A percentile compares a stretch with the other conserved stretches of the same genome.
Conservation (phyloP, 2,888 invertebrate genomes). For the Falcaria lacertinaria region DNA sequence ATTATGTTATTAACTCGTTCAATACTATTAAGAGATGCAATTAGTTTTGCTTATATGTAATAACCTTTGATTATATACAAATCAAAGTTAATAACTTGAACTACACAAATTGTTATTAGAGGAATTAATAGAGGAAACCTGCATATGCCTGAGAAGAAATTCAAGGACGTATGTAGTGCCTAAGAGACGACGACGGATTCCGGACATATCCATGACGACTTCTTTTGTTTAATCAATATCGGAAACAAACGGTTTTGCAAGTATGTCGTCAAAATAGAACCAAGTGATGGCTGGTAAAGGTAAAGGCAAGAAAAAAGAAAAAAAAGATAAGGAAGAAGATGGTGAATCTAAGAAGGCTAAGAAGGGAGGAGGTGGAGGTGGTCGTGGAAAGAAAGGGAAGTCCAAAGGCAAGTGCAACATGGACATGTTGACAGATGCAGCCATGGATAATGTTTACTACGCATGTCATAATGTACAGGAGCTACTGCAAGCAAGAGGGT, state of each 20-base stretch:
- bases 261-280: too few relatives aligned
- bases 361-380: conserved; percentile 48
- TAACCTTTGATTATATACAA: too few relatives aligned
- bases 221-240: conserved; percentile 32
- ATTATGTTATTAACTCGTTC: too few relatives aligned
- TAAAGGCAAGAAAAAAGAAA: conserved; percentile 74
- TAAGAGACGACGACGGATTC: too few relatives aligned
- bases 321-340: conserved; percentile 68
- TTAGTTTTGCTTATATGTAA: too few relatives aligned
- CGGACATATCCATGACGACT: too few relatives aligned
- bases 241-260: conserved; percentile 5
- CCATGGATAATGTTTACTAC: conserved; percentile 96
- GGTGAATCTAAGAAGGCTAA: conserved; percentile 72
- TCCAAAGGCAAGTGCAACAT: conserved; percentile 85
- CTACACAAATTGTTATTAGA: too few relatives aligned
- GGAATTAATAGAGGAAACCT: too few relatives aligned
- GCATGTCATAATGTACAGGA: conserved; percentile 96
- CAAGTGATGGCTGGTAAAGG: conserved; percentile 54
- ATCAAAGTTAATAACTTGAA: too few relatives aligned
- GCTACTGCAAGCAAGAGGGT: conserved; percentile 90
- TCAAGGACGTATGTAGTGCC: too few relatives aligned
- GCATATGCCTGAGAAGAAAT: too few relatives aligned
- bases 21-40: too few relatives aligned
- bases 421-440: conserved; percentile 92
- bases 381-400: conserved; percentile 74